These are phyloP conservation scores for Gopherus evgoodei DNA, from an alignment of 2,113 vertebrate genomes.

Conservation along the genomic window DNA sequence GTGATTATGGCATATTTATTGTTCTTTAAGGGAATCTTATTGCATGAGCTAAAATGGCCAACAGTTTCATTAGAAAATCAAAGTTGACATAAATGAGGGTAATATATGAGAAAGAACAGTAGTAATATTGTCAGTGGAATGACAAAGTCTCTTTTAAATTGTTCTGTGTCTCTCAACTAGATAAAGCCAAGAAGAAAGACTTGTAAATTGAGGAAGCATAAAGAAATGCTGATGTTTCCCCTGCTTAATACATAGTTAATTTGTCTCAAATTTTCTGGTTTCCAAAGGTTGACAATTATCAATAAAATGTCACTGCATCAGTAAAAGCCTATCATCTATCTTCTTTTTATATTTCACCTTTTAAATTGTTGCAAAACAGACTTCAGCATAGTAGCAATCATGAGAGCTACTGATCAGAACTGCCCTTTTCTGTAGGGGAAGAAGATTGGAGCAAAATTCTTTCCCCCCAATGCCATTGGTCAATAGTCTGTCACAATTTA, in stretches of 20 bases:
- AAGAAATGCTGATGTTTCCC: background rate
- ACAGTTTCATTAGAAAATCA: background rate
- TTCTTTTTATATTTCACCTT: background rate
- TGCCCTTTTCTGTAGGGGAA: background rate
- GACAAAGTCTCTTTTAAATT: background rate
- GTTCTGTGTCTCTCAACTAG: background rate
- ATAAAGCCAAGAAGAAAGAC: background rate
- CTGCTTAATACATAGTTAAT: background rate
- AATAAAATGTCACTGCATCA: background rate
- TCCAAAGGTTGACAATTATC: background rate
- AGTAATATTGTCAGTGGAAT: background rate
- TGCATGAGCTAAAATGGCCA: background rate
- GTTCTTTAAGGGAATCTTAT: background rate
- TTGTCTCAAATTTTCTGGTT: background rate
- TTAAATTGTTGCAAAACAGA: background rate
- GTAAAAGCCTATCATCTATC: background rate
- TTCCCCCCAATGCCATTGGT: constrained; percentile 31
- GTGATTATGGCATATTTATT: background rate
- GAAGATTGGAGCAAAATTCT: background rate
- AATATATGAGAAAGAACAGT: background rate
- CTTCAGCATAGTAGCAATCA: background rate
- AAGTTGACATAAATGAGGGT: background rate
- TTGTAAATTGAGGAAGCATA: background rate
- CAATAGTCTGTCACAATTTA: constrained; percentile 34
- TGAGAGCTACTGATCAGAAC: background rate